Base-by-base conservation (phyloP, 2,888 invertebrate species). In the Drosophila limbata region DNA sequence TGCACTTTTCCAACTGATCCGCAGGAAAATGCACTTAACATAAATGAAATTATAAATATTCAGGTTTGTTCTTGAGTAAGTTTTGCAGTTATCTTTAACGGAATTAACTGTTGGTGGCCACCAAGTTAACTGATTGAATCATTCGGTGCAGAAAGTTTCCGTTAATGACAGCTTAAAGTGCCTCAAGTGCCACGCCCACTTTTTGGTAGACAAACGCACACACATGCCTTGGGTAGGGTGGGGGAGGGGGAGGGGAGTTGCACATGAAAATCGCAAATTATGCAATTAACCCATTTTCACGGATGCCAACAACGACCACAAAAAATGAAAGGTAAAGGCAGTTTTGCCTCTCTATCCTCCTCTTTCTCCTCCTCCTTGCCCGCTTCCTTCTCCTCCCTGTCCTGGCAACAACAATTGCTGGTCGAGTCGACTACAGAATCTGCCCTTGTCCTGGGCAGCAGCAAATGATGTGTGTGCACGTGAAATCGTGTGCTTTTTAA, bases 251-350 rank as follows among this genome's bases (percentile, higher is more conserved):
- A 3, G 8, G 4, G 51, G 5, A 4, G 9, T 1, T 63, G 73
- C 73, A 88, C 74, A 75, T 80, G 81, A 82, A 82, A 78, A 80
- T 85, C 79, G 71, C 85, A 86, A 86, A 89, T 86, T 86, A 88
- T 89, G 87, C 89, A 86, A 89, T 86, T 86, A 86, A 86, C 88
- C 90, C 86, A 89, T 88, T 89, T 85, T 69, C 76, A 71, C 31
- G 57, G 57, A 59, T 53, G 67, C 55, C 55, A 55, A 59, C 68
- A 62, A 37, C 63, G 39, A 19, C 80, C 63, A 71, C 83, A 82
- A 71, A 67, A 76, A 64, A 60, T 59, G 40, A 59, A 17, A 31
- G 13, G 35, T 56, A 42, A 28, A 44, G 40, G 13, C 28, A 33
- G 25, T 15, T 21, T 21, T 3, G 2, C 25, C 25, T 0, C 25